Base-by-base conservation (phyloP, 2,888 invertebrate genomes). In the Stenurella melanura region DNA sequence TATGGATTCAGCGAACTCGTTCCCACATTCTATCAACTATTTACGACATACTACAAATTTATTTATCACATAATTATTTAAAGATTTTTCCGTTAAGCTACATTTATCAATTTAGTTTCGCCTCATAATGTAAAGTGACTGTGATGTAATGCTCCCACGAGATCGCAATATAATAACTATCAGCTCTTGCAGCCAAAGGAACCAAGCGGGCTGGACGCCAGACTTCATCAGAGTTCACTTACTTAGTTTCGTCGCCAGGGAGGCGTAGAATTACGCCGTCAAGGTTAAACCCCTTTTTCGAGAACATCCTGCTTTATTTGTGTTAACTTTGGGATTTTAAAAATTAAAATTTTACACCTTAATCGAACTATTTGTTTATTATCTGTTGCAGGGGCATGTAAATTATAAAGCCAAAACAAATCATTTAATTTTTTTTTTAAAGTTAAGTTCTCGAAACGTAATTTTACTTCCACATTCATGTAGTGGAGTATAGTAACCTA, bases 141-240 rank as follows among this genome's bases (percentile, higher is more conserved):
- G 15, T 50, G 50, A 50, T n/a, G n/a, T 50, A 50, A n/a, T n/a
- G 50, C 50, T 50, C 50, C n/a, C 50, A 50, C n/a, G n/a, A 50
- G 50, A 50, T 50, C n/a, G 7, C 7, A n/a, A 15, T 50, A 50
- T n/a, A 50, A 50, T 50, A 50, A 12, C 12, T 50, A 50, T 50
- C 50, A n/a, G 50, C 50, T 50, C 42, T 50, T 50, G 50, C 50
- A 15, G n/a, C 50, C n/a, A 17, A 50, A 50, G 50, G 50, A 50
- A 50, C 50, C 50, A 50, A 50, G 50, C 50, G 50, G 50, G 50
- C 50, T 50, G 50, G 50, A 50, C 50, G 64, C 38, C 64, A 38
- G 18, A 64, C 18, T 42, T 64, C 19, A 38, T 42, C 17, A 42
- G 15, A 64, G 30, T 64, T 64, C 64, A 64, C 42, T 64, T 64